These are phyloP conservation scores for Euwallacea similis DNA, from an alignment of 1,140 invertebrate genomes.

Conservation along the genomic window DNA sequence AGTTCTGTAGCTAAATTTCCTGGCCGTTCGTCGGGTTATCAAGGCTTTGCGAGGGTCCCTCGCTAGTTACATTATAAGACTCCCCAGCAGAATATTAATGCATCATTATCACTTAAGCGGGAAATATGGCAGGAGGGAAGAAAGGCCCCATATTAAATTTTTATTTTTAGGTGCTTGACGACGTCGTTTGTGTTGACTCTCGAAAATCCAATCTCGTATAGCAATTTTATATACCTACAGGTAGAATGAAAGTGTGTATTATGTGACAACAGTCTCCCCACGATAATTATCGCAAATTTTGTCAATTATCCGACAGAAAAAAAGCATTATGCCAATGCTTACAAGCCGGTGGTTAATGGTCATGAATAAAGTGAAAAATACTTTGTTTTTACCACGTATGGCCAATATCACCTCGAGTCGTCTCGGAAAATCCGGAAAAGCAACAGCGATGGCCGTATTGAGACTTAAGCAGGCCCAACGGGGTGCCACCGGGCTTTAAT, in stretches of 20 bases:
- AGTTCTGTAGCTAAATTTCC: slow-evolving; percentile 51
- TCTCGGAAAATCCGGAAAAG: slow-evolving; percentile 17
- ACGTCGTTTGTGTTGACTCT: too few species aligned
- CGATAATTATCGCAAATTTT: too few species aligned
- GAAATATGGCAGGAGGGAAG: slow-evolving; percentile 36
- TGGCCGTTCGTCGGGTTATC: slow-evolving; percentile 48
- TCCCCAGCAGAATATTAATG: slow-evolving; percentile 43
- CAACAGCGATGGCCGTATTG: slow-evolving; percentile 7
- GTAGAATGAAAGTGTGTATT: too few species aligned
- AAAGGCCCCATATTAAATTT: slow-evolving; percentile 13
- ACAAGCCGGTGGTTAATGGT: too few species aligned
- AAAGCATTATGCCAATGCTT: too few species aligned
- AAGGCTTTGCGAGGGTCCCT: slow-evolving; percentile 39
- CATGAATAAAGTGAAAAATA: too few species aligned
- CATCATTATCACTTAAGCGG: slow-evolving; percentile 41
- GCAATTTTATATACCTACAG: too few species aligned
- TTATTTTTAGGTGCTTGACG: slow-evolving; percentile 10
- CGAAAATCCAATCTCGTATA: too few species aligned
- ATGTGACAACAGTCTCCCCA: too few species aligned
- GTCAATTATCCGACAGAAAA: too few species aligned
- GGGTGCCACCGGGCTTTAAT: slow-evolving; percentile 48
- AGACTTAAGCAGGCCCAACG: slow-evolving; percentile 19
- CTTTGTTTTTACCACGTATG: not conserved
- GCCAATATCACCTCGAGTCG: slow-evolving; percentile 15
- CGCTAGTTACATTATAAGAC: slow-evolving; percentile 36